Percentiles rank a stretch among this genome's conserved stretches.
These are phyloP conservation scores for Calidris pygmaea DNA, from an alignment of 2,113 vertebrate genomes.

Conservation along the genomic window DNA sequence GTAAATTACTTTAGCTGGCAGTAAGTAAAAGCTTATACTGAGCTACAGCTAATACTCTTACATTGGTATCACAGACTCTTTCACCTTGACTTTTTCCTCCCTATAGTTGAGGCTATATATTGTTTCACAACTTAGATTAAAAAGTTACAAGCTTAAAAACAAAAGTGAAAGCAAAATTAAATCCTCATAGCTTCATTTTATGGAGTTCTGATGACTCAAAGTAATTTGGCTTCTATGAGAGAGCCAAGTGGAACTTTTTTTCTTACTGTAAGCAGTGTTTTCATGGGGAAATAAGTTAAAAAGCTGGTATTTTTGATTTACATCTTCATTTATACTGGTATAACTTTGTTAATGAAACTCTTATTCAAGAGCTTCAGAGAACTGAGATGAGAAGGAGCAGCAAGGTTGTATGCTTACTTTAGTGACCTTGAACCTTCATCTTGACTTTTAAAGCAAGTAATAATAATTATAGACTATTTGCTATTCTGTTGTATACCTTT, in stretches of 20 bases:
- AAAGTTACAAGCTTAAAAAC: neutral
- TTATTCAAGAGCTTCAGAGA: neutral
- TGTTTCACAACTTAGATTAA: neutral
- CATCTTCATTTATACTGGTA: neutral
- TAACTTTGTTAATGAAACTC: neutral
- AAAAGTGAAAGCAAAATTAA: neutral
- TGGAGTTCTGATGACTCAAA: neutral
- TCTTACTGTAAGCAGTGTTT: neutral
- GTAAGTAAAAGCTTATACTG: neutral
- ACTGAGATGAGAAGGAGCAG: neutral
- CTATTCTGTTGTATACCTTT: neutral
- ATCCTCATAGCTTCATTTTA: neutral
- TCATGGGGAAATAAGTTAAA: neutral
- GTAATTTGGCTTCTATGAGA: neutral
- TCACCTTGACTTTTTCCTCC: neutral
- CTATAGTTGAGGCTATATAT: neutral
- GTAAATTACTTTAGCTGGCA: neutral
- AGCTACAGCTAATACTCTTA: neutral
- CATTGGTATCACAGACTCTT: neutral
- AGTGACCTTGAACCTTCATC: neutral
- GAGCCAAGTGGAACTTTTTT: neutral
- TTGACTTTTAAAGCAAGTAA: neutral
- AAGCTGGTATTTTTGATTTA: neutral
- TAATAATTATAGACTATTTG: neutral
- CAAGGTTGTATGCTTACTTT: neutral